Base-by-base conservation (phyloP, 2,888 invertebrate genomes). In the Cyclophora punctaria region DNA sequence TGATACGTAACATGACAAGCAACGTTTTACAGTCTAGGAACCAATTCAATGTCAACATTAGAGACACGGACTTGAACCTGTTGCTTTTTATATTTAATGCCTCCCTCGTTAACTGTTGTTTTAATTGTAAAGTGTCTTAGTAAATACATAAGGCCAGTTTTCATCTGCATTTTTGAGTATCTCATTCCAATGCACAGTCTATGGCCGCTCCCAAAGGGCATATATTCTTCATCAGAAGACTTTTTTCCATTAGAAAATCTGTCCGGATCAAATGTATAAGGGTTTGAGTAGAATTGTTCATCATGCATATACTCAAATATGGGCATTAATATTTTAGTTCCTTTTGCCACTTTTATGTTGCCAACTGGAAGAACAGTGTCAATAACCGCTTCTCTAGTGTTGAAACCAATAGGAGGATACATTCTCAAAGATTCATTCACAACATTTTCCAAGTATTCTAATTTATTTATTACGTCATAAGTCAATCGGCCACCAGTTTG, bases 151-250 rank as follows among this genome's bases (percentile, higher is more conserved):
- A 77, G 47, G 1, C 72, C 73, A 41, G 71, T 58, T 43, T 74
- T 66, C 0, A 72, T 58, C 55, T 80, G 81, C 4, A 79, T 50
- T 5, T 61, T 62, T 0, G 78, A 78, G 49, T 71, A 78, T 51
- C 77, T 70, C 53, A 67, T 62, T 53, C 89, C 89, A 2, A 89
- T 78, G 54, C 89, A 89, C 20, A 73, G 66, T 41, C 89, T 68
- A 3, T 78, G 76, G 1, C 89, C 89, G 61, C 70, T 80, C 1
- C 89, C 89, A 57, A 89, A 89, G 0, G 89, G 85, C 62, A 83
- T 60, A 50, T 78, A 89, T 0, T 70, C 67, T 35, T 66, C 59
- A 34, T 78, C 76, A 45, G 57, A 67, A 0, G 71, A 55, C 41
- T 64, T 63, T 2, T 55, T 51, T 41, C 75, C 73, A 0, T 66